These are phyloP conservation scores for Anthopleura sola DNA, from an alignment of 64 coral and sea anemone genomes.

Conservation along the genomic window DNA sequence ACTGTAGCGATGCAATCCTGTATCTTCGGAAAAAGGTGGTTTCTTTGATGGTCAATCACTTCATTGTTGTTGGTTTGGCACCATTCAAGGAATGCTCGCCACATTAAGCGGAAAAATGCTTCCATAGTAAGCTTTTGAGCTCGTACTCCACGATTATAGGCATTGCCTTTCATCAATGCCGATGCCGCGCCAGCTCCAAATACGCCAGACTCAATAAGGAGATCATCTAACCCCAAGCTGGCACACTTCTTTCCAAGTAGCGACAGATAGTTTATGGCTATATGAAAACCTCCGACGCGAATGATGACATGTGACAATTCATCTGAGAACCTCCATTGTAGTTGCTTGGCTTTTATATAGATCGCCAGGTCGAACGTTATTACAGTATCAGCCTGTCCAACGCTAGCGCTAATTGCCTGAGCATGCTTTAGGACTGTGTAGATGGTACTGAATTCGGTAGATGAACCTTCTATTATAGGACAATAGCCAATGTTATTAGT, in stretches of 20 bases:
- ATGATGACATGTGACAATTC: constrained; percentile 30
- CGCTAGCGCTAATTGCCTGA: constrained; percentile 49
- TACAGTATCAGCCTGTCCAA: constrained; percentile 54
- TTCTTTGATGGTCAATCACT: not conserved
- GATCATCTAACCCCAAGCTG: constrained; percentile 31
- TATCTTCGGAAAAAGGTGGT: not conserved
- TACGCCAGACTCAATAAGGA: constrained; percentile 35
- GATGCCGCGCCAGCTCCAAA: constrained; percentile 5
- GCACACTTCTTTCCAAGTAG: constrained; percentile 23
- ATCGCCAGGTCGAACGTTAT: constrained; percentile 75
- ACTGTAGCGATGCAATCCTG: not conserved
- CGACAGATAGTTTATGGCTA: constrained; percentile 26
- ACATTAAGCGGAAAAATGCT: constrained; percentile 33
- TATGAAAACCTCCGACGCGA: constrained; percentile 33
- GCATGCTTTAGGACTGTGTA: constrained; percentile 70
- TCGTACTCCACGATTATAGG: constrained; percentile 38
- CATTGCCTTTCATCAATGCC: constrained; percentile 31
- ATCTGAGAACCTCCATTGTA: constrained; percentile 2
- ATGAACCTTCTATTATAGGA: constrained; percentile 28
- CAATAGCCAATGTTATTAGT: constrained; percentile 31
- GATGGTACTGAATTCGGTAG: constrained; percentile 22
- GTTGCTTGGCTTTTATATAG: constrained; percentile 43
- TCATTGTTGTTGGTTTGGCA: constrained; percentile 1
- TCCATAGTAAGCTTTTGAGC: constrained; percentile 47
- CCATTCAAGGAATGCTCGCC: constrained; percentile 35